phyloP scores from a whole-genome alignment of 1,140 invertebrate species.

The Zaprionus tsacasi region DNA sequence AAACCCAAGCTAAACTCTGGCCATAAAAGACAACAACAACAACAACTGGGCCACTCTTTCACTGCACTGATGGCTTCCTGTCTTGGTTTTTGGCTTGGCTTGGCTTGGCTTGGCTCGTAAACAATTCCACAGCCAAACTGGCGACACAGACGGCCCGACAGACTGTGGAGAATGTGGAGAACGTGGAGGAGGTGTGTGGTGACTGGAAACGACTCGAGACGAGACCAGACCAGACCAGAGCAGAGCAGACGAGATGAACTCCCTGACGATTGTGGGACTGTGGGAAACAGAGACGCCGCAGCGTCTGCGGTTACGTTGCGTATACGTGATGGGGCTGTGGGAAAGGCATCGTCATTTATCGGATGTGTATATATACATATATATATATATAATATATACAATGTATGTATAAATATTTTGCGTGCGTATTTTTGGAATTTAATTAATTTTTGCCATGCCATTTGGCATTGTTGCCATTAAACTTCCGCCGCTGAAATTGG shows the following conservation, averaged over 20 bases:
- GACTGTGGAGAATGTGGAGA: neutral
- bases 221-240: neutral
- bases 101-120: constrained; percentile 42
- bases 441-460: constrained; percentile 66
- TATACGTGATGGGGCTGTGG: constrained; percentile 55
- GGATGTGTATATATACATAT: neutral
- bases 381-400: neutral
- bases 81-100: constrained; percentile 43
- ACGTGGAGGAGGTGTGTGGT: neutral
- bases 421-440: constrained; percentile 49
- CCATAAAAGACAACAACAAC: constrained; percentile 45
- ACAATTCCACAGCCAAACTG: constrained; percentile 68
- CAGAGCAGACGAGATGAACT: neutral
- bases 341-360: constrained; percentile 41
- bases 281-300: neutral
- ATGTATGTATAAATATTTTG: neutral
- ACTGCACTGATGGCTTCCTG: constrained; percentile 57
- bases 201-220: neutral
- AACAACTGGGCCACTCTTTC: constrained; percentile 44
- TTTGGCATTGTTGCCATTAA: constrained; percentile 45
- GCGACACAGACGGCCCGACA: constrained; percentile 37
- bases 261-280: neutral
- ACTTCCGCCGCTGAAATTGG: constrained; percentile 70
- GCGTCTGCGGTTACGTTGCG: constrained; percentile 50
- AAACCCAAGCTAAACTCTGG: constrained; percentile 16